A percentile compares a stretch with the other conserved stretches of the same genome.
phyloP scores from a whole-genome alignment of 2,888 invertebrate species.

The Pomacea canaliculata region DNA sequence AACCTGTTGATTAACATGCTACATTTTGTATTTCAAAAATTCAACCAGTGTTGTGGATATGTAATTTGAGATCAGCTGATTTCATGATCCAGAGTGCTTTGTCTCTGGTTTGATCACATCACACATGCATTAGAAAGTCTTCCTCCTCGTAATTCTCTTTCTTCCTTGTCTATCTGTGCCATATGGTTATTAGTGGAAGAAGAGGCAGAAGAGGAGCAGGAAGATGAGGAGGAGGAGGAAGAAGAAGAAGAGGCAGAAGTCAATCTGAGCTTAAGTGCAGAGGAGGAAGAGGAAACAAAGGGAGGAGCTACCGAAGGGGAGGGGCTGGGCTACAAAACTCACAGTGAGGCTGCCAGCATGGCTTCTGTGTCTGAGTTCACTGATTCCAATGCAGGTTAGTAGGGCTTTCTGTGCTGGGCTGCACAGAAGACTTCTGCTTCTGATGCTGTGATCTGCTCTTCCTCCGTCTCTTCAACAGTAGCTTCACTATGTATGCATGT shows the following conservation, averaged over 20 bases:
- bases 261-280: slow-evolving; percentile 20
- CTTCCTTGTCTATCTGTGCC: background rate
- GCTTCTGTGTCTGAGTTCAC: slow-evolving; percentile 18
- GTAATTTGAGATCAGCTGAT: too few relatives aligned
- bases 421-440: too few relatives aligned
- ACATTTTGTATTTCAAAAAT: too few relatives aligned
- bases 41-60: too few relatives aligned
- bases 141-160: background rate
- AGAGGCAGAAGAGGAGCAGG: slow-evolving; percentile 9
- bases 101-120: too few relatives aligned
- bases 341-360: slow-evolving; percentile 20
- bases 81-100: too few relatives aligned
- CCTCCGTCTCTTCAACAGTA: too few relatives aligned
- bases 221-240: slow-evolving; percentile 18
- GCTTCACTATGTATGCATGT: too few relatives aligned
- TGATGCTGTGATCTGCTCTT: too few relatives aligned
- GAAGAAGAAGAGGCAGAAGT: slow-evolving; percentile 19
- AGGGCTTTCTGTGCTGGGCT: background rate
- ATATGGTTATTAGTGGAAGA: slow-evolving; percentile 8
- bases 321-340: slow-evolving; percentile 11
- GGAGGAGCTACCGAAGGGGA: slow-evolving; percentile 14
- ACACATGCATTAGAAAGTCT: too few relatives aligned
- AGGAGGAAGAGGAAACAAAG: slow-evolving; percentile 18
- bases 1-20: too few relatives aligned
- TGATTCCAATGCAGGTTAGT: slow-evolving; percentile 23